These are phyloP conservation scores for Talpa occidentalis DNA, from an alignment of 2,113 vertebrate species.

Conservation along the genomic window DNA sequence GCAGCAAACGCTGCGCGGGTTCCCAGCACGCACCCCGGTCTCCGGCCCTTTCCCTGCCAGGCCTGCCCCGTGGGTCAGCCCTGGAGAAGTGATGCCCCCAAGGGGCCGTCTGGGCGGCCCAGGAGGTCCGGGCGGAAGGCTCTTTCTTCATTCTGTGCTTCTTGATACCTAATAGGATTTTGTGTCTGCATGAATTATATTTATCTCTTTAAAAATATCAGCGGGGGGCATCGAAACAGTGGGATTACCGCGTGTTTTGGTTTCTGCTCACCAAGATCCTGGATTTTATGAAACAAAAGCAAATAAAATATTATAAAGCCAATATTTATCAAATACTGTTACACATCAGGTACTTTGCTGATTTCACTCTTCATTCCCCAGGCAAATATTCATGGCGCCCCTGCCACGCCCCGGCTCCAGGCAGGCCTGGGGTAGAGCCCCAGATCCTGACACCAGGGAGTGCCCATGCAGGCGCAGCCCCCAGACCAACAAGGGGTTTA, in stretches of 20 bases:
- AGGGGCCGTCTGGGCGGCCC: neutral
- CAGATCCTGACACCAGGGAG: neutral
- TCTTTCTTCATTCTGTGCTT: neutral
- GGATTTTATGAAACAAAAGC: constrained; percentile 64
- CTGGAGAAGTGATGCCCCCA: rapidly evolving
- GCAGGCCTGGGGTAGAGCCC: no score
- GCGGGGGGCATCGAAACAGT: neutral
- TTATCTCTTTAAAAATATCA: constrained; percentile 53
- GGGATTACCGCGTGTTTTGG: constrained; percentile 23
- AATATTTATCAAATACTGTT: constrained; percentile 46
- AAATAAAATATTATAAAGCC: constrained; percentile 43
- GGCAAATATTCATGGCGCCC: neutral
- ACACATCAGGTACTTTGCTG: neutral
- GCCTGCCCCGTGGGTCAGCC: neutral
- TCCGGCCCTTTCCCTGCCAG: neutral
- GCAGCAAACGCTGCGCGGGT: neutral
- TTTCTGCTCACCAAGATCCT: constrained; percentile 39
- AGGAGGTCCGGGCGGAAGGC: no score
- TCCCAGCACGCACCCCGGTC: neutral
- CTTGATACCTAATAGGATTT: constrained; percentile 18
- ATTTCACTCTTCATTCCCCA: neutral
- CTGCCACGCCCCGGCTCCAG: neutral
- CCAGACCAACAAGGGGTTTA: neutral
- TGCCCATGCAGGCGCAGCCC: neutral
- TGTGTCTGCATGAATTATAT: constrained; percentile 47